Conservation (phyloP, 1,140 invertebrate genomes). For the Drosophila kikkawai region DNA sequence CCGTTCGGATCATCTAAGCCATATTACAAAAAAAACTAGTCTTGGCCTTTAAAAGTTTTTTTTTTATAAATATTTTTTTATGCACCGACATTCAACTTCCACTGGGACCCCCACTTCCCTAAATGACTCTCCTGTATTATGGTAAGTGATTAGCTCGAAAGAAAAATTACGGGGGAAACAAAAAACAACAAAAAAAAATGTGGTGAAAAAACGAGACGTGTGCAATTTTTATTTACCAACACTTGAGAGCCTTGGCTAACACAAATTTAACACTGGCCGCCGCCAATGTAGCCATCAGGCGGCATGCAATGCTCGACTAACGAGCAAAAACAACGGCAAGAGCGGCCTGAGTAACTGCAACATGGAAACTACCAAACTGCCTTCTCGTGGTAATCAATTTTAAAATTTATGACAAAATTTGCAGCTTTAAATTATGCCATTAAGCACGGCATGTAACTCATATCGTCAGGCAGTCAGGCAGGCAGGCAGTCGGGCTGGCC, state of each 20-base stretch:
- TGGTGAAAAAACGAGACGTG: conserved; percentile 26
- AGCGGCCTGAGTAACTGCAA: conserved; percentile 48
- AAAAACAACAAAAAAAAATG: conserved; percentile 15
- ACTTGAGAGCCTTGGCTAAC: conserved; percentile 54
- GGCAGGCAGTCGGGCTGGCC: conserved; percentile 33
- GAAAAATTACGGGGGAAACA: conserved; percentile 32
- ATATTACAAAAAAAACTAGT: conserved; percentile 6
- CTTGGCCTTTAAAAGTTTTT: conserved; percentile 25
- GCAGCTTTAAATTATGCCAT: conserved; percentile 85
- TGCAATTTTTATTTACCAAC: conserved; percentile 63
- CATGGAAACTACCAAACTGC: conserved; percentile 66
- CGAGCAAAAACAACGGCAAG: conserved; percentile 75
- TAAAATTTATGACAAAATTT: conserved; percentile 85
- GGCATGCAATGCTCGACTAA: conserved; percentile 79
- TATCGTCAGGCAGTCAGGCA: conserved; percentile 73
- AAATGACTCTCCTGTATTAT: conserved; percentile 29
- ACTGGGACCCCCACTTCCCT: conserved; percentile 5
- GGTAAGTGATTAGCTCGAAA: conserved; percentile 48
- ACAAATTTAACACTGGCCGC: conserved; percentile 79
- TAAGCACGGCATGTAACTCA: conserved; percentile 85
- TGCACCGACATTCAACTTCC: not conserved
- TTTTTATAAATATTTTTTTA: conserved; percentile 20
- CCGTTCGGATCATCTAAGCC: not conserved
- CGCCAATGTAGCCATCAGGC: conserved; percentile 80
- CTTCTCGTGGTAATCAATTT: conserved; percentile 82